These are phyloP conservation scores for Acanthoscelides obtectus DNA, from an alignment of 2,888 invertebrate genomes.

Conservation along the genomic window DNA sequence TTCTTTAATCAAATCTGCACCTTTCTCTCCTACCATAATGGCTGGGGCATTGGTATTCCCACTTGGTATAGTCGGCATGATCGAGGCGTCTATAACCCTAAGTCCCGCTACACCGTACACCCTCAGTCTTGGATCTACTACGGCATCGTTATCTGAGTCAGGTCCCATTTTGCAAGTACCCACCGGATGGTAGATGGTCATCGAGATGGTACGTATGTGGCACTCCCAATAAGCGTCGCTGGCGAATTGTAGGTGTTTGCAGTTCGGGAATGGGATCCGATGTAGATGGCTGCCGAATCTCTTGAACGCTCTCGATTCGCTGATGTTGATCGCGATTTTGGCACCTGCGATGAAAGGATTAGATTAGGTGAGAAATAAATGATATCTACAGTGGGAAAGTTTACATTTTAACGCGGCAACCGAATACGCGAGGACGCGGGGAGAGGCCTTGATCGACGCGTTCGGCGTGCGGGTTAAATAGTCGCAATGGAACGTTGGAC, in stretches of 20 bases:
- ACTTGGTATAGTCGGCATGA: slow-evolving; percentile 85
- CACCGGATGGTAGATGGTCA: slow-evolving; percentile 87
- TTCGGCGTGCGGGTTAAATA: no score
- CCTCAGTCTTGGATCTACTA: slow-evolving; percentile 73
- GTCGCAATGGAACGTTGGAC: no score
- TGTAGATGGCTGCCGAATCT: slow-evolving; percentile 60
- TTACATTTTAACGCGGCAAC: no score
- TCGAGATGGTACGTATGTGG: slow-evolving; percentile 78
- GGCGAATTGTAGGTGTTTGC: slow-evolving; percentile 58
- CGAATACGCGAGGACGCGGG: no score
- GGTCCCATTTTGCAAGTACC: slow-evolving; percentile 90
- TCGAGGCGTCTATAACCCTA: slow-evolving; percentile 80
- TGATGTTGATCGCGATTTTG: slow-evolving; percentile 68
- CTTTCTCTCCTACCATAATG: slow-evolving; percentile 91
- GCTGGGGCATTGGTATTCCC: slow-evolving; percentile 89
- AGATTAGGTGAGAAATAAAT: no score
- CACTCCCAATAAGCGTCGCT: slow-evolving; percentile 85
- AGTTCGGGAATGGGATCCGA: slow-evolving; percentile 21
- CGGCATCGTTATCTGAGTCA: slow-evolving; percentile 68
- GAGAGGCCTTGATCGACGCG: no score
- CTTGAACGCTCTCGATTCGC: slow-evolving; percentile 71
- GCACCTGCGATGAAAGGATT: slow-evolving; percentile 46
- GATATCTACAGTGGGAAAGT: no score
- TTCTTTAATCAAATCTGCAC: slow-evolving; percentile 78
- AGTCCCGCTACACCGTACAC: slow-evolving; percentile 76